Conservation (phyloP, 2,113 vertebrate species). For the Callaeas wilsoni region DNA sequence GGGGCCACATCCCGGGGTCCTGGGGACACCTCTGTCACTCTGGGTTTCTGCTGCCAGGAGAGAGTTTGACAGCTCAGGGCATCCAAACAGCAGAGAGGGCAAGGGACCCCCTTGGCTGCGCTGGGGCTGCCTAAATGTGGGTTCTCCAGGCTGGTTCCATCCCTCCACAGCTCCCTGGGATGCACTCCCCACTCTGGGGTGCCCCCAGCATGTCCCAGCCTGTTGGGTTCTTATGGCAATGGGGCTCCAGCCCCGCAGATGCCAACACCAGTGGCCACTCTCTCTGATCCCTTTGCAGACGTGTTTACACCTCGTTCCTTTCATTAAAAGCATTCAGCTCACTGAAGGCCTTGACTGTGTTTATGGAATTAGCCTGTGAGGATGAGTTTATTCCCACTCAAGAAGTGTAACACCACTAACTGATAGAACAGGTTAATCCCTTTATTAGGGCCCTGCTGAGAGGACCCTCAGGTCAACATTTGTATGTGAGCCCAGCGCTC, state of each 20-base stretch:
- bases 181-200: background rate
- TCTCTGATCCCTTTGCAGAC: background rate
- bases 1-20: fast-evolving
- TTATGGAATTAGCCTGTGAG: background rate
- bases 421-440: background rate
- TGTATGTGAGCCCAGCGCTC: fast-evolving
- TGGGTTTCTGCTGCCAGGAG: background rate
- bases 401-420: background rate
- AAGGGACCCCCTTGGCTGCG: background rate
- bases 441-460: background rate
- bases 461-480: background rate
- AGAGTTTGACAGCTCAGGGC: background rate
- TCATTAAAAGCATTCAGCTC: background rate
- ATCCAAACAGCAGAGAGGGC: background rate
- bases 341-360: background rate
- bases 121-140: background rate
- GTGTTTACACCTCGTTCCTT: background rate
- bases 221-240: fast-evolving
- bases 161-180: background rate
- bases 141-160: background rate
- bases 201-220: fast-evolving
- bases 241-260: background rate
- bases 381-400: background rate
- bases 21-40: background rate
- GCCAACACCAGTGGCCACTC: background rate